These are phyloP conservation scores for Rafetus swinhoei DNA, from an alignment of 2,113 vertebrate genomes.

Conservation along the genomic window DNA sequence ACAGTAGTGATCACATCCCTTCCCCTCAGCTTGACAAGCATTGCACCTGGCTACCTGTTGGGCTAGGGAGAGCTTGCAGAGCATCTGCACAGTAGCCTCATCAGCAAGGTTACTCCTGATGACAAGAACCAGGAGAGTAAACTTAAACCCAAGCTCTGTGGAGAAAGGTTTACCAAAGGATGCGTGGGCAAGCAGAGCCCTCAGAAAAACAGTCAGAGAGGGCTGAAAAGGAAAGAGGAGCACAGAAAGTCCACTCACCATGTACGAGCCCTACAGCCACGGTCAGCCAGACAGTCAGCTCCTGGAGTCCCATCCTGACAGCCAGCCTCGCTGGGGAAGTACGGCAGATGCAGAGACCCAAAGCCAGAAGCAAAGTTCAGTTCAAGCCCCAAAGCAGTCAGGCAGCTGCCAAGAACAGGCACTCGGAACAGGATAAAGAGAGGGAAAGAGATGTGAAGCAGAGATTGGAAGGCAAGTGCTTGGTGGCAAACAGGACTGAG, in stretches of 20 bases:
- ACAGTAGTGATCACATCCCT: not conserved
- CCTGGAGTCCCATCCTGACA: slow-evolving; percentile 68
- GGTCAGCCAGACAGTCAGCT: slow-evolving; percentile 71
- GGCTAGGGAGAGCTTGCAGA: not conserved
- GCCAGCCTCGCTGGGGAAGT: not conserved
- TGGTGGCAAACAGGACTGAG: not conserved
- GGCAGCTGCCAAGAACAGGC: not conserved
- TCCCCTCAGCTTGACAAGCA: not conserved
- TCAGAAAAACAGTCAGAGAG: not conserved
- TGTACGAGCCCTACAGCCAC: slow-evolving; percentile 69
- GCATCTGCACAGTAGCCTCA: not conserved
- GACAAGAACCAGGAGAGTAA: not conserved
- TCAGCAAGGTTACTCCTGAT: not conserved
- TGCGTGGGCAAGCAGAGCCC: not conserved
- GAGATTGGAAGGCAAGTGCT: not conserved
- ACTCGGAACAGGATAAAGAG: not conserved
- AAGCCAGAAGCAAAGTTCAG: not conserved
- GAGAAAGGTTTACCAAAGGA: not conserved
- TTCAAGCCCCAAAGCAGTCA: not conserved
- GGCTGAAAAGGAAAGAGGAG: not conserved
- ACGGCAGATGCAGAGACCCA: not conserved
- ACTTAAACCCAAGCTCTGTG: not conserved
- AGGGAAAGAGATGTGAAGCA: not conserved
- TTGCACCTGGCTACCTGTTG: not conserved
- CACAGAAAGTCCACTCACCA: slow-evolving; percentile 62